Conservation (phyloP, 1,140 invertebrate genomes). For the Bombus waltoni region DNA sequence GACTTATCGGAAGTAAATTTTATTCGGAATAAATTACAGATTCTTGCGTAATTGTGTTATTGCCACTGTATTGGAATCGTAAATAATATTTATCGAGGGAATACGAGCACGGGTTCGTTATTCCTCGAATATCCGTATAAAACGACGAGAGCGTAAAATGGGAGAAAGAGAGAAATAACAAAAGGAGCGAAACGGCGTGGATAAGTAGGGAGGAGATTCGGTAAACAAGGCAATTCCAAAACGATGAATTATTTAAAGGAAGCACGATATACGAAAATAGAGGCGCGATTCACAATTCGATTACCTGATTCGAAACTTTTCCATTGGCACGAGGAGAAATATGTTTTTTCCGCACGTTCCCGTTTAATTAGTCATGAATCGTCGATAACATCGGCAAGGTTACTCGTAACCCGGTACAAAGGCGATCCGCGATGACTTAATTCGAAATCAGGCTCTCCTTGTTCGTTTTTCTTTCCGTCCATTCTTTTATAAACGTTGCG, state of each 20-base stretch:
- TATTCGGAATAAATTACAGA: too few relatives aligned
- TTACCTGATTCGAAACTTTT: slow-evolving; percentile 36
- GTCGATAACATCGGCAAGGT: slow-evolving; percentile 65
- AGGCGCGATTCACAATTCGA: neutral
- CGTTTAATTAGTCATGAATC: slow-evolving; percentile 67
- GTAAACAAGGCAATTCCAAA: slow-evolving; percentile 14
- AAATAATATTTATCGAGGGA: neutral
- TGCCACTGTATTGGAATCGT: neutral
- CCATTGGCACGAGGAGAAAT: slow-evolving; percentile 28
- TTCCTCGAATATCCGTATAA: neutral
- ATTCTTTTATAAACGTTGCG: too few relatives aligned
- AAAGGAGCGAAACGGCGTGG: neutral
- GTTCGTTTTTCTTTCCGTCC: neutral
- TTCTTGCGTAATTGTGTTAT: too few relatives aligned
- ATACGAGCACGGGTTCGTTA: neutral
- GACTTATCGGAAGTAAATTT: neutral
- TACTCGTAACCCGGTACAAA: slow-evolving; percentile 52
- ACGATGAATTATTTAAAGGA: slow-evolving; percentile 42
- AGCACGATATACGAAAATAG: slow-evolving; percentile 14
- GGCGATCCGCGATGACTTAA: slow-evolving; percentile 58
- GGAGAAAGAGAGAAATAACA: neutral
- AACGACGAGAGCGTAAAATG: neutral
- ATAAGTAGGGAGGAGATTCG: neutral
- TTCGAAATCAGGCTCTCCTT: slow-evolving; percentile 25
- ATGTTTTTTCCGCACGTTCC: slow-evolving; percentile 50